A percentile compares a stretch with the other conserved stretches of the same genome.
These are phyloP conservation scores for Macrophya alboannulata DNA, from an alignment of 2,888 invertebrate species.

Conservation along the genomic window DNA sequence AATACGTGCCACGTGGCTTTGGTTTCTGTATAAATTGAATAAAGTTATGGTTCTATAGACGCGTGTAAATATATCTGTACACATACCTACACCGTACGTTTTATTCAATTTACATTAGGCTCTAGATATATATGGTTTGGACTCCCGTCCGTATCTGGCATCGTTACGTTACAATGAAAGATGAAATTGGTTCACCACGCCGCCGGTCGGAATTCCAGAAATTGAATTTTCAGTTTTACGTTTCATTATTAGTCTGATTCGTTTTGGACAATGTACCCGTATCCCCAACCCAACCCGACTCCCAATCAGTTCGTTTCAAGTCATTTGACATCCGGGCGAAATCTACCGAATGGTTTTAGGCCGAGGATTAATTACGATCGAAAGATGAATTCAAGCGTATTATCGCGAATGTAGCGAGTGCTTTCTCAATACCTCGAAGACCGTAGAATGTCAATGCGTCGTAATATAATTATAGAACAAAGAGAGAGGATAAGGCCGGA, in stretches of 20 bases:
- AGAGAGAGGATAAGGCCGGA: background rate
- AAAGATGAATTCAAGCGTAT: constrained; percentile 36
- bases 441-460: constrained; percentile 11
- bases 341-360: constrained; percentile 38
- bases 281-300: constrained; percentile 18
- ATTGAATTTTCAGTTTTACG: constrained; percentile 41
- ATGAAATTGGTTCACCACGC: constrained; percentile 39
- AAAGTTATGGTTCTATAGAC: background rate
- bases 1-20: background rate
- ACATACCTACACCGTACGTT: background rate
- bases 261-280: constrained; percentile 36
- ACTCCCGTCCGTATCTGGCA: background rate
- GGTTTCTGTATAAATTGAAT: constrained; percentile 15
- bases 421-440: background rate
- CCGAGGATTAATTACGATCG: constrained; percentile 37
- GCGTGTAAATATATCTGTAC: background rate
- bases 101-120: background rate
- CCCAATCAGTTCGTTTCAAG: constrained; percentile 50
- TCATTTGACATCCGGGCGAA: constrained; percentile 39
- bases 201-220: constrained; percentile 26
- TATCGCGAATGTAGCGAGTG: constrained; percentile 17
- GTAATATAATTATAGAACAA: background rate
- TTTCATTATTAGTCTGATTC: constrained; percentile 44
- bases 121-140: background rate
- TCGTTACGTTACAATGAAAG: constrained; percentile 44